Evolutionary conservation across 2,797 vertebrate genomes (phyloP).

Genomic region (Tarsius wallacei): DNA sequence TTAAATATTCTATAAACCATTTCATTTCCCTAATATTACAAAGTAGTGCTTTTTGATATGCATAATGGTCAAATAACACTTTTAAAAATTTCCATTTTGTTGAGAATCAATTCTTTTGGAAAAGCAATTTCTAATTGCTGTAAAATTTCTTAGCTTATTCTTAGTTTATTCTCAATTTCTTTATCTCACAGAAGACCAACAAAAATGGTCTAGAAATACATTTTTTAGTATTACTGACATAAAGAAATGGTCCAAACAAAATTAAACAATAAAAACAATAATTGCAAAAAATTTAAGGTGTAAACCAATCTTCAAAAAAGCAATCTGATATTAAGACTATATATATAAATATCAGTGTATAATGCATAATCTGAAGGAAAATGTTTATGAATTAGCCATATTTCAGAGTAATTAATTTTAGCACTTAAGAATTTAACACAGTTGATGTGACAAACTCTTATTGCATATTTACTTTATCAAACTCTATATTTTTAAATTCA

Average conservation of each 20-base stretch:
- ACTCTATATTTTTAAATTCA: not conserved
- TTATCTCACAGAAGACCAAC: not conserved
- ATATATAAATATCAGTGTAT: not conserved
- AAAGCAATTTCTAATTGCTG: slow-evolving; percentile 20
- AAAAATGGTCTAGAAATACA: not conserved
- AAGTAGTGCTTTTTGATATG: not conserved
- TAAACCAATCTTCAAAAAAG: not conserved
- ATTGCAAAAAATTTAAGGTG: not conserved
- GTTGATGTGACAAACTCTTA: not conserved
- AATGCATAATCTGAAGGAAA: slow-evolving; percentile 33
- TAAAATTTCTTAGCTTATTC: slow-evolving; percentile 41
- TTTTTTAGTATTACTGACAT: not conserved
- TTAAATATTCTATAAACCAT: not conserved
- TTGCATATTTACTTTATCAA: not conserved
- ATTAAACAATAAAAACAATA: not conserved
- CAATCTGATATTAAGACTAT: not conserved
- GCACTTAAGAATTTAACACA: not conserved
- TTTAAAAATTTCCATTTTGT: not conserved
- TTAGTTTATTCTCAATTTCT: not conserved
- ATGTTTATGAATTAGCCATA: not conserved
- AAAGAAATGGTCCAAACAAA: slow-evolving; percentile 35
- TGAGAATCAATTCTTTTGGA: not conserved
- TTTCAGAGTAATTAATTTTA: slow-evolving; percentile 34
- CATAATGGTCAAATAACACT: not conserved
- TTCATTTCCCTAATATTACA: not conserved